phyloP scores from a whole-genome alignment of 2,113 vertebrate species.

The Campylomormyrus numenius region DNA sequence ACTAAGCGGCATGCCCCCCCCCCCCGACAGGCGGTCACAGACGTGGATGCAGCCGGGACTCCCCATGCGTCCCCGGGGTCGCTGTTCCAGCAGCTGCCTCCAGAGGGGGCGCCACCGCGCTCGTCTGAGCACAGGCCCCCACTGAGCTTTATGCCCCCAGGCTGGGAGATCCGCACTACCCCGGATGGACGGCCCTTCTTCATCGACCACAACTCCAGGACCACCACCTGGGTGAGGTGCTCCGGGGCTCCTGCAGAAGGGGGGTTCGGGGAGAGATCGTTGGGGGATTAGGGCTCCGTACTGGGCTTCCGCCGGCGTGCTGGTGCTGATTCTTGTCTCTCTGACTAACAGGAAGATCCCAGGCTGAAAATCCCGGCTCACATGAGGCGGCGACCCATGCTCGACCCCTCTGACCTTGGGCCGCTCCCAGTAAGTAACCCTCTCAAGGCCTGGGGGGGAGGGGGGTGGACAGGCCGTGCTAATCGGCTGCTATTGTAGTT shows the following conservation, averaged over 20 bases:
- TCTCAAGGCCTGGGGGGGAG: not conserved
- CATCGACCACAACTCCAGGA: slow-evolving; percentile 89
- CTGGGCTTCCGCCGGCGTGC: not conserved
- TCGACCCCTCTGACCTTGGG: slow-evolving; percentile 78
- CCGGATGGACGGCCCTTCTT: slow-evolving; percentile 87
- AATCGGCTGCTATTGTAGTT: not conserved
- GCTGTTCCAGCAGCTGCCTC: slow-evolving; percentile 45
- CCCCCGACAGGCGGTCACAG: slow-evolving; percentile 70
- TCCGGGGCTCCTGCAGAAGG: not conserved
- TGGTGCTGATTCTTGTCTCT: not conserved
- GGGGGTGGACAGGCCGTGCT: no score
- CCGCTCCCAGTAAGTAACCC: slow-evolving; percentile 75
- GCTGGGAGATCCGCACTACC: slow-evolving; percentile 86
- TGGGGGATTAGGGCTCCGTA: not conserved
- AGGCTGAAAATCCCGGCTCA: slow-evolving; percentile 74
- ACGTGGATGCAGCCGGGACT: slow-evolving; percentile 28
- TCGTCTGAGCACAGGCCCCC: slow-evolving; percentile 34
- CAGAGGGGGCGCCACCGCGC: not conserved
- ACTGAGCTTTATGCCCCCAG: slow-evolving; percentile 65
- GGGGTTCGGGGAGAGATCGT: no score
- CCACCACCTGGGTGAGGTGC: slow-evolving; percentile 82
- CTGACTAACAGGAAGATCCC: slow-evolving; percentile 78
- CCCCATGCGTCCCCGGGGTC: slow-evolving; percentile 33
- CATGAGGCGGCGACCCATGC: slow-evolving; percentile 62
- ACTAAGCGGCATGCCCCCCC: not conserved